Evolutionary conservation across 2,113 vertebrate species (phyloP).

Genomic region (Dicrurus megarhynchus): DNA sequence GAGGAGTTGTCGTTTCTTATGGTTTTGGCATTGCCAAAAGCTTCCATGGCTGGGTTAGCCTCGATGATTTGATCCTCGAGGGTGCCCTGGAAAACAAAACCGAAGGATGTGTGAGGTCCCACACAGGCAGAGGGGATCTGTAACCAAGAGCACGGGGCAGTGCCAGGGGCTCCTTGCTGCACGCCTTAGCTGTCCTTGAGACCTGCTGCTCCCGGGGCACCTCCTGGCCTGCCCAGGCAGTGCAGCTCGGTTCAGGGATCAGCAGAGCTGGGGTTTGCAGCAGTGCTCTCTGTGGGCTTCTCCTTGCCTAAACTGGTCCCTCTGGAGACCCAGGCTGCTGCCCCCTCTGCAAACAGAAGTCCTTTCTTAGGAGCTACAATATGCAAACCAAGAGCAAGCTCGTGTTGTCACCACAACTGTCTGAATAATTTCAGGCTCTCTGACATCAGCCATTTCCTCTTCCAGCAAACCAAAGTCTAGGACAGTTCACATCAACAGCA

Average conservation of each 20-base stretch:
- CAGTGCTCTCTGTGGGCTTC: neutral
- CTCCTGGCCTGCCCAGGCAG: neutral
- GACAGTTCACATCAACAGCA: neutral
- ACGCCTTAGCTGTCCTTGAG: neutral
- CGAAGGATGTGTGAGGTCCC: neutral
- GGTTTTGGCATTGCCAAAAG: conserved; percentile 95
- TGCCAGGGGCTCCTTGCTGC: neutral
- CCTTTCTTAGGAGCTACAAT: neutral
- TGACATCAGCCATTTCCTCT: neutral
- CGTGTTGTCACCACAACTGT: rapidly evolving
- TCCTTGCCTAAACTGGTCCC: neutral
- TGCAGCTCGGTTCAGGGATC: neutral
- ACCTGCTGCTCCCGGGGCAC: neutral
- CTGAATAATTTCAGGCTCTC: neutral
- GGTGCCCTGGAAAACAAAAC: conserved; percentile 78
- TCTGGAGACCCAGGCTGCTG: neutral
- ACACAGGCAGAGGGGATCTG: neutral
- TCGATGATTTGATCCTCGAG: conserved; percentile 96
- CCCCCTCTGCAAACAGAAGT: neutral
- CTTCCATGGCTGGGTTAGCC: conserved; percentile 95
- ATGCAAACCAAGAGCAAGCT: neutral
- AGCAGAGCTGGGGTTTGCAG: neutral
- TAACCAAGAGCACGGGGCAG: neutral
- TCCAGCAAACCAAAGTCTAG: neutral
- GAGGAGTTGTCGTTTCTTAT: conserved; percentile 94